Evolutionary conservation across 2,888 invertebrate species (phyloP).

Genomic region (Sipha maydis): DNA sequence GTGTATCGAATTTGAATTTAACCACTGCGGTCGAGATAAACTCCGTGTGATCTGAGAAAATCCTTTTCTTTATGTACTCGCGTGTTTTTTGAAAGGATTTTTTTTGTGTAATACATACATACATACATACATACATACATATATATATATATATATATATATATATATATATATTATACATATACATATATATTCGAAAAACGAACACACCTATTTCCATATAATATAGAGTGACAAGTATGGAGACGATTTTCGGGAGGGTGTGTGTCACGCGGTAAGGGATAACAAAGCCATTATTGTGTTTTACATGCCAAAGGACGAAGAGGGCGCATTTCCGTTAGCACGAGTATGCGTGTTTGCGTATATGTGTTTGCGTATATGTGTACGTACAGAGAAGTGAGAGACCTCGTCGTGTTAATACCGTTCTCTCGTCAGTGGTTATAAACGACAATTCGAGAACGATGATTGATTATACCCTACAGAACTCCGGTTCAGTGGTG

Average conservation of each 20-base stretch:
- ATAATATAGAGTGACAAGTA: neutral
- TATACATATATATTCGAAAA: neutral
- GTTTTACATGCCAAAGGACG: constrained; percentile 7
- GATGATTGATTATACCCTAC: constrained; percentile 50
- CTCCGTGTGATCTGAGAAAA: neutral
- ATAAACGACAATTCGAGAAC: constrained; percentile 55
- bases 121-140: no score
- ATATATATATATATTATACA: neutral
- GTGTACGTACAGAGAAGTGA: neutral
- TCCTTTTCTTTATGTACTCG: neutral
- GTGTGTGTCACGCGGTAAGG: neutral
- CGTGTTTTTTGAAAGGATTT: neutral
- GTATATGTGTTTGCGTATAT: neutral
- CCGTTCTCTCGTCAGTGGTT: constrained; percentile 56
- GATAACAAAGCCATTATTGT: constrained; percentile 20
- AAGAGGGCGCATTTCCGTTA: neutral
- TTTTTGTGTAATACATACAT: neutral
- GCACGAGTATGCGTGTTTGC: neutral
- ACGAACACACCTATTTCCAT: neutral
- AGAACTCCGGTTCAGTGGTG: constrained; percentile 17
- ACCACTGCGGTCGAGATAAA: neutral
- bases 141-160: neutral
- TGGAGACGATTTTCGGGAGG: neutral
- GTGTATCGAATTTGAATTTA: constrained; percentile 8
- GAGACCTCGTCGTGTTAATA: constrained; percentile 10